Conservation (phyloP, 2,888 invertebrate species). For the Rhabditophanes sp. region DNA sequence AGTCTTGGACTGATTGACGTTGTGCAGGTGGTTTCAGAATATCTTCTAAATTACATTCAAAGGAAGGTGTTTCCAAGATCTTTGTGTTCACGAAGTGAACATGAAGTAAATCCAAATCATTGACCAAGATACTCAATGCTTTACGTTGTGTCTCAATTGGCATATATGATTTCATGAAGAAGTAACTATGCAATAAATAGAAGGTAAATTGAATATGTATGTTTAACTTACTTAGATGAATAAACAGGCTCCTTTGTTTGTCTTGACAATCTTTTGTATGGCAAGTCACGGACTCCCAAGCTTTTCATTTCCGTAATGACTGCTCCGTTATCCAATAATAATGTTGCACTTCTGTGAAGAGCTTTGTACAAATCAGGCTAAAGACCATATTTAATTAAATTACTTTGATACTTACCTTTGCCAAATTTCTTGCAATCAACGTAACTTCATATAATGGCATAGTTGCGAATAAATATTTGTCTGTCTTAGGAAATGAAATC, state of each 20-base stretch:
- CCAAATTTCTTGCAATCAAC: slow-evolving; percentile 27
- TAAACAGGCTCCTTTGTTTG: slow-evolving; percentile 32
- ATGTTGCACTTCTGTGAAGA: slow-evolving; percentile 26
- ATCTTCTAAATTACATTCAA: slow-evolving; percentile 32
- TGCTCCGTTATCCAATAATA: slow-evolving; percentile 34
- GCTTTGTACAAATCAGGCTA: slow-evolving; percentile 30
- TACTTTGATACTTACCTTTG: slow-evolving; percentile 25
- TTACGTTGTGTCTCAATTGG: slow-evolving; percentile 19
- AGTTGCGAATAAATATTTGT: slow-evolving; percentile 3
- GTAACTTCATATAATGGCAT: slow-evolving; percentile 40
- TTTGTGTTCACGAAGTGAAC: slow-evolving; percentile 21
- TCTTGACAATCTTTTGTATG: slow-evolving; percentile 26
- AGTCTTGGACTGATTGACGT: slow-evolving; percentile 24
- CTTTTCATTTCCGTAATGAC: slow-evolving; percentile 35
- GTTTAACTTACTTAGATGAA: slow-evolving; percentile 28
- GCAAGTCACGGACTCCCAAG: slow-evolving; percentile 34
- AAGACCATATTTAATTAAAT: slow-evolving; percentile 7
- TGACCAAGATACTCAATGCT: slow-evolving; percentile 20
- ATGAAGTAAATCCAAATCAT: slow-evolving; percentile 35
- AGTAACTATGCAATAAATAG: slow-evolving; percentile 20
- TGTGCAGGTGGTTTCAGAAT: slow-evolving; percentile 34
- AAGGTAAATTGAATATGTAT: too few relatives aligned
- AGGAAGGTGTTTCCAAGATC: slow-evolving; percentile 6
- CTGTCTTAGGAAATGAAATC: neutral
- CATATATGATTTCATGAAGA: slow-evolving; percentile 29